Conservation (phyloP, 2,888 invertebrate species). For the Polylopha cassiicola region DNA sequence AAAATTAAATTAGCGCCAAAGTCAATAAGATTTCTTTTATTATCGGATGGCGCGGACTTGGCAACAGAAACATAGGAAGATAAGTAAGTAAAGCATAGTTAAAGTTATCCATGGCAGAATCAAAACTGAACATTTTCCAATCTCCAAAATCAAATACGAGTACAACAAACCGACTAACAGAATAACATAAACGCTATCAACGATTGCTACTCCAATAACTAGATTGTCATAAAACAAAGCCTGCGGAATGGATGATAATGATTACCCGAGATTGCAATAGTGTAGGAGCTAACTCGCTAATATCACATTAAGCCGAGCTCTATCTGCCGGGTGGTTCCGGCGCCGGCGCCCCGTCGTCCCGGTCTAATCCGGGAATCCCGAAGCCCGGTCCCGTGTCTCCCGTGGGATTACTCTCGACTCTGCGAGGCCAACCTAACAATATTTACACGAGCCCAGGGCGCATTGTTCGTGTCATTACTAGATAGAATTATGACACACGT, state of each 20-base stretch:
- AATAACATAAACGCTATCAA: too few species aligned
- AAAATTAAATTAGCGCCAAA: too few species aligned
- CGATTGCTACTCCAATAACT: slow-evolving; percentile 7
- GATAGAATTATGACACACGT: slow-evolving; percentile 20
- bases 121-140: too few species aligned
- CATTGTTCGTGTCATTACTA: slow-evolving; percentile 13
- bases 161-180: too few species aligned
- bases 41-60: too few species aligned
- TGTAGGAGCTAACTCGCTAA: slow-evolving; percentile 44
- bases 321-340: slow-evolving; percentile 43
- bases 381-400: slow-evolving; percentile 44
- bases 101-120: too few species aligned
- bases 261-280: slow-evolving; percentile 32
- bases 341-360: slow-evolving; percentile 29
- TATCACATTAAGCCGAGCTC: slow-evolving; percentile 51
- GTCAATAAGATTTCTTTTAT: too few species aligned
- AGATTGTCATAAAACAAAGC: slow-evolving; percentile 19
- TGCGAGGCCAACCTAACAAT: slow-evolving; percentile 38
- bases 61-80: too few species aligned
- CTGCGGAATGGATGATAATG: slow-evolving; percentile 20
- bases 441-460: slow-evolving; percentile 25
- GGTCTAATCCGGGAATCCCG: slow-evolving; percentile 48
- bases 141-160: too few species aligned
- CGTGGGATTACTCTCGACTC: slow-evolving; percentile 50
- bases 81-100: too few species aligned